Evolutionary conservation across 2,113 vertebrate species (phyloP), one percentile per base, ranked within the genome.

Genomic region (Sylvilagus bachmani): DNA sequence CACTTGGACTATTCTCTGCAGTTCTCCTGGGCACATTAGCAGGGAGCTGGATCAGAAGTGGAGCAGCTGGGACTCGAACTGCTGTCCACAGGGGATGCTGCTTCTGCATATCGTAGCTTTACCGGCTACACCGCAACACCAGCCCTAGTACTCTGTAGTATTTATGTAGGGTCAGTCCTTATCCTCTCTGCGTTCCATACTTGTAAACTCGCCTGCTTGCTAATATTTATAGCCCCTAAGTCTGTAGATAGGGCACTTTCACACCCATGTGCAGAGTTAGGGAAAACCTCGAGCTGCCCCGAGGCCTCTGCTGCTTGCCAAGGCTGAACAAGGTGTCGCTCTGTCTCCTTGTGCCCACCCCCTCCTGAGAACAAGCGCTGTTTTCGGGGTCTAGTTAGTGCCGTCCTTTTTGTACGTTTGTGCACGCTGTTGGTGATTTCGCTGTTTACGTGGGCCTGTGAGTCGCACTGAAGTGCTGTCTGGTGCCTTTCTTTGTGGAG

Each of bases 191-290:
- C 17, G 21, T 27, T 73, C 36, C 2, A 0, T 33, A 9, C 78
- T 73, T 89, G 31, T 31, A 64, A 13, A 80, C 19, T 27, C 1
- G 2, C 77, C 75, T 38, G 9, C 70, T 74, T 75, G 70, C 58
- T 93, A 31, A 85, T 4, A 27, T 61, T 7, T 36, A 14, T 67
- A 53, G 25, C 25, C 58, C 21, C 29, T 5, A 25, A 13, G 12
- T 2, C 36, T 69, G 2, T 3, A 3, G 4, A 2, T 0, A 0
- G 2, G 25, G n/a, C 0, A 3, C 19, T 51, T 80, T 78, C 10
- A 2, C 12, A 74, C 71, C 10, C n/a, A 10, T 11, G 5, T 1
- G 10, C 38, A 58, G 73, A 10, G 36, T 27, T 58, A 24, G 5
- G 7, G 10, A 44, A 61, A 82, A 55, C 6, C 2, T 22, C 17